Base-by-base conservation (phyloP, 2,113 vertebrate genomes). In the Montifringilla adamsi region DNA sequence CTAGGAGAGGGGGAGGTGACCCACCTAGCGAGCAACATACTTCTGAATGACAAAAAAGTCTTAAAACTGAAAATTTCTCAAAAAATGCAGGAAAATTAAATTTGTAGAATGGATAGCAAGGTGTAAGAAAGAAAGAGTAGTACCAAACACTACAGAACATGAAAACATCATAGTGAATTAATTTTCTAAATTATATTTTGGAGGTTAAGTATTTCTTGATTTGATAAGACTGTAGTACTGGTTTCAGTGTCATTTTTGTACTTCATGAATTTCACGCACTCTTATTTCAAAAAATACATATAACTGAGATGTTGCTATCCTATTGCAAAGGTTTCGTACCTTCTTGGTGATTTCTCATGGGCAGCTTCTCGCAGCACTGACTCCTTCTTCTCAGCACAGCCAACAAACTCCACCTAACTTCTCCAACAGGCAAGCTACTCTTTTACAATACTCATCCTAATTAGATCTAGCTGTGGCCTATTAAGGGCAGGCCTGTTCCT, bases 31-130 rank as follows among this genome's bases (percentile, higher is more conserved):
- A 96, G 55, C 83, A 95, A 89, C 46, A 68, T 95, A 95, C 94
- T 89, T 87, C 91, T 87, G 79, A 93, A 50, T 79, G 81, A 88
- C 67, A 76, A 89, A 92, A 95, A 76, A 74, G 41, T 69, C 79
- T 94, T 91, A 92, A 92, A 97, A 49, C 62, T 80, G 66, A 95
- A 85, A 87, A 93, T 67, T 90, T 44, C 60, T 97, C 76, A 24
- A 84, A 91, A 96, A 89, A 62, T 28, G 23, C 52, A 62, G 59
- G 7, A 39, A 90, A 93, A 75, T 74, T 82, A 70, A 68, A 53
- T 80, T 26, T 30, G 27, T 47, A 39, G 47, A 59, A 50, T 33
- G 26, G 20, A 43, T 41, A 74, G 60, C 13, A 66, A 84, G 50
- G 15, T 62, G 8, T 41, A 55, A 72, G 88, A 76, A 78, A 87